Conservation (phyloP, 2,797 vertebrate species). For the Pangasius larnaudii region DNA sequence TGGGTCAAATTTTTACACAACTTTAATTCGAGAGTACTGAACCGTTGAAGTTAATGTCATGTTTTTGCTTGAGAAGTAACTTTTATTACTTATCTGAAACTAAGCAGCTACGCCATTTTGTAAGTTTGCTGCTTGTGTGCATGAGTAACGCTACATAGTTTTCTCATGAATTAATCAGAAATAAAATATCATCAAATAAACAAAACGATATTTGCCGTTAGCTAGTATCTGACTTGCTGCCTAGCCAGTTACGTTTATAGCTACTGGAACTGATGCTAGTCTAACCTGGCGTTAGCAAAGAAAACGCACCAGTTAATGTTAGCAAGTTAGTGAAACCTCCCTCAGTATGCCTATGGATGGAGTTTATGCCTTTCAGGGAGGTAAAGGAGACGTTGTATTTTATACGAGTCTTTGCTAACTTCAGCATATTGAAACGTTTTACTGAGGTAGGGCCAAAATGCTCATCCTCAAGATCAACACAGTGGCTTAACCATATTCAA, state of each 20-base stretch:
- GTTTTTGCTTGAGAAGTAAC: too few species aligned
- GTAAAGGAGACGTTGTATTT: neutral
- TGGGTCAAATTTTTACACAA: too few species aligned
- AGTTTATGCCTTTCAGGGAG: neutral
- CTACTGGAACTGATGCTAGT: neutral
- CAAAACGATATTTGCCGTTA: neutral
- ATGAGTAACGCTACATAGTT: too few species aligned
- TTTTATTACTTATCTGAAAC: too few species aligned
- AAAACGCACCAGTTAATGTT: neutral
- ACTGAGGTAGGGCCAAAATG: too few species aligned
- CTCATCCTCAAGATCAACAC: too few species aligned
- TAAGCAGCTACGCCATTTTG: neutral
- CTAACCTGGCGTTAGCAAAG: neutral
- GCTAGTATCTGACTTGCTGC: neutral
- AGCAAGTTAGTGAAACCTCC: neutral
- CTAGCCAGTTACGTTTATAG: neutral
- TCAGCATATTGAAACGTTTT: neutral
- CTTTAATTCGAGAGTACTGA: too few species aligned
- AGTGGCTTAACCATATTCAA: neutral
- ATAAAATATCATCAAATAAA: neutral
- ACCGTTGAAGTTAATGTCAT: too few species aligned
- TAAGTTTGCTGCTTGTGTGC: neutral
- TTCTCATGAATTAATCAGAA: neutral
- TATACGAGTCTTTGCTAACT: neutral
- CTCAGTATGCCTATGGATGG: neutral